Evolutionary conservation across 92 coral and sea anemone genomes (phyloP).

Genomic region (Epizoanthus scotinus): DNA sequence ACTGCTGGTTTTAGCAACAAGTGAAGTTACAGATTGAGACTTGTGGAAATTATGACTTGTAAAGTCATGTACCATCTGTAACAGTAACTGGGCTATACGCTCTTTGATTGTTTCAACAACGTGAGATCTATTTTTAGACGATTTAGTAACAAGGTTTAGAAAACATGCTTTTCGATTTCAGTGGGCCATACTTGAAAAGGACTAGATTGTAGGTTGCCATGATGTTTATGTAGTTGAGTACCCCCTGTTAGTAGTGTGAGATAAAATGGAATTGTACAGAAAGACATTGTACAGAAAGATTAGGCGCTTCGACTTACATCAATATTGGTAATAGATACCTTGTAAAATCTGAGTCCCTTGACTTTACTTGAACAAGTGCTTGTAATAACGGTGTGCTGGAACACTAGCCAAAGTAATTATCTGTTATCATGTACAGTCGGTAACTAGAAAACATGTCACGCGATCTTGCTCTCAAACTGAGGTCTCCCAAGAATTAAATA

Average conservation of each 20-base stretch:
- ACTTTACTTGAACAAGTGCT: background rate
- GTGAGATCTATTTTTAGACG: no score
- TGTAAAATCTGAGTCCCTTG: conserved; percentile 1
- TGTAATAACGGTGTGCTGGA: background rate
- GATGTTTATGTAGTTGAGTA: background rate
- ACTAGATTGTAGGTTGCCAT: background rate
- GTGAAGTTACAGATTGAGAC: no score
- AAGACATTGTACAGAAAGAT: conserved; percentile 37
- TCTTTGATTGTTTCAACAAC: no score
- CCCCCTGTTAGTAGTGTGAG: conserved; percentile 26
- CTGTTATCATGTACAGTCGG: conserved; percentile 40
- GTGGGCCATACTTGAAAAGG: background rate
- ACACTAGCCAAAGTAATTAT: background rate
- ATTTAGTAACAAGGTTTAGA: background rate
- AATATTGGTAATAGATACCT: conserved; percentile 13
- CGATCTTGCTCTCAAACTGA: conserved; percentile 9
- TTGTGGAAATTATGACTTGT: no score
- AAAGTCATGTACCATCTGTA: no score
- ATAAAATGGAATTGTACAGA: conserved; percentile 38
- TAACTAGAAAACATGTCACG: conserved; percentile 1
- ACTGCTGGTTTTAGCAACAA: no score
- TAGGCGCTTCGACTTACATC: background rate
- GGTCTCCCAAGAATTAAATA: background rate
- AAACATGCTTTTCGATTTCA: background rate
- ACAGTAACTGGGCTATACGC: no score